phyloP scores from a whole-genome alignment of 2,797 vertebrate species.

The Intellagama lesueurii region DNA sequence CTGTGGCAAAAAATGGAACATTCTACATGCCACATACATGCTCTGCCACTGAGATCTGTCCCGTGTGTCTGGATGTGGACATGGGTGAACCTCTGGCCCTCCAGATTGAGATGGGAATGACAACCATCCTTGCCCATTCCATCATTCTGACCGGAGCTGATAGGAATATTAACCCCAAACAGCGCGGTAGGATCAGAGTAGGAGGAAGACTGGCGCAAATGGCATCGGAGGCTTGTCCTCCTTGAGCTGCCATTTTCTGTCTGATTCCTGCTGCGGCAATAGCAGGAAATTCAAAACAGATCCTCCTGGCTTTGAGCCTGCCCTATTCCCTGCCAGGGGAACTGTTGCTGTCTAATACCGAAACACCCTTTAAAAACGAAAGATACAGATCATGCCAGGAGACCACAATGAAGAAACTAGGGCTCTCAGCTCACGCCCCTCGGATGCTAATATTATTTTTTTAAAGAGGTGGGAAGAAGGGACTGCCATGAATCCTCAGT shows the following conservation, averaged over 20 bases:
- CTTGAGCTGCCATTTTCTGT: background rate
- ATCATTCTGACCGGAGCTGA: background rate
- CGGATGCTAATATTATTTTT: background rate
- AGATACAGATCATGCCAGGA: background rate
- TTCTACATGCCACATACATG: background rate
- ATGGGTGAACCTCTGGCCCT: background rate
- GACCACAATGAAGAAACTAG: background rate
- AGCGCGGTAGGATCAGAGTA: too few species aligned
- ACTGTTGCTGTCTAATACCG: too few species aligned
- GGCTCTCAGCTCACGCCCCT: background rate
- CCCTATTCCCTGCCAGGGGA: background rate
- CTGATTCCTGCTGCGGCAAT: background rate
- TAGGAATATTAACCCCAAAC: background rate
- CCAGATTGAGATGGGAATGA: background rate
- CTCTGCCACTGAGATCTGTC: background rate
- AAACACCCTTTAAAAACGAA: too few species aligned
- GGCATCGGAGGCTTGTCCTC: too few species aligned
- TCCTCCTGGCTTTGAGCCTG: background rate
- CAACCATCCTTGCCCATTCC: background rate
- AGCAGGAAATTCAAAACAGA: background rate
- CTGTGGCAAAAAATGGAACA: too few species aligned
- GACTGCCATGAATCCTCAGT: conserved; percentile 35
- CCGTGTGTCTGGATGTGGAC: too few species aligned
- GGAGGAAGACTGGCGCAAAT: too few species aligned
- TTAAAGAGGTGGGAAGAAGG: conserved; percentile 2